phyloP scores from a whole-genome alignment of 2,888 invertebrate species.

The Chymomyza amoena region DNA sequence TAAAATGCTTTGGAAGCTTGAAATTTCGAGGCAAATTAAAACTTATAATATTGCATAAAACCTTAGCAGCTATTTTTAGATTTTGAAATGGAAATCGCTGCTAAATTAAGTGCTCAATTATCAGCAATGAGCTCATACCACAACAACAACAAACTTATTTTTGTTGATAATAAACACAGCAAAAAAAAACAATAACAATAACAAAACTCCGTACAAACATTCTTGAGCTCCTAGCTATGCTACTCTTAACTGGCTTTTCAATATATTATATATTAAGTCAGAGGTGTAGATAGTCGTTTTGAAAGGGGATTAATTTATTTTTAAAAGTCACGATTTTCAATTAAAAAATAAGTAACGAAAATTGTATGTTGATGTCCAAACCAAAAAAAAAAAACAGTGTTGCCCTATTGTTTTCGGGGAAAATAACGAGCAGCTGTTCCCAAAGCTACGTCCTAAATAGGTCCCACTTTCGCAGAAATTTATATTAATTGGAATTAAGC shows the following conservation, averaged over 20 bases:
- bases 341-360: background rate
- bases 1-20: background rate
- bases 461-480: no score
- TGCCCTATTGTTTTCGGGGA: no score
- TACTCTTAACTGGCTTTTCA: background rate
- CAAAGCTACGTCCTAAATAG: no score
- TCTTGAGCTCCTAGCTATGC: background rate
- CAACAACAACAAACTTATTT: slow-evolving; percentile 9
- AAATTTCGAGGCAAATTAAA: background rate
- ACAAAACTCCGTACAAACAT: background rate
- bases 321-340: background rate
- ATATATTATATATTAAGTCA: background rate
- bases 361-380: no score
- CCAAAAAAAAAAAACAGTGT: no score
- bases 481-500: no score
- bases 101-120: slow-evolving; percentile 35
- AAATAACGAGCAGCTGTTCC: no score
- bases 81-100: slow-evolving; percentile 17
- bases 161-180: background rate
- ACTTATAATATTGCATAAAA: slow-evolving; percentile 7
- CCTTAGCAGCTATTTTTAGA: slow-evolving; percentile 38
- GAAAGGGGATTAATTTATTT: background rate
- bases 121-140: slow-evolving; percentile 53
- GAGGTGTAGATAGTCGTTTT: background rate
- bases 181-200: background rate